Evolutionary conservation across 2,113 vertebrate species (phyloP), one percentile per base, ranked within the genome.

Genomic region (Brachypodius melanocephalos): DNA sequence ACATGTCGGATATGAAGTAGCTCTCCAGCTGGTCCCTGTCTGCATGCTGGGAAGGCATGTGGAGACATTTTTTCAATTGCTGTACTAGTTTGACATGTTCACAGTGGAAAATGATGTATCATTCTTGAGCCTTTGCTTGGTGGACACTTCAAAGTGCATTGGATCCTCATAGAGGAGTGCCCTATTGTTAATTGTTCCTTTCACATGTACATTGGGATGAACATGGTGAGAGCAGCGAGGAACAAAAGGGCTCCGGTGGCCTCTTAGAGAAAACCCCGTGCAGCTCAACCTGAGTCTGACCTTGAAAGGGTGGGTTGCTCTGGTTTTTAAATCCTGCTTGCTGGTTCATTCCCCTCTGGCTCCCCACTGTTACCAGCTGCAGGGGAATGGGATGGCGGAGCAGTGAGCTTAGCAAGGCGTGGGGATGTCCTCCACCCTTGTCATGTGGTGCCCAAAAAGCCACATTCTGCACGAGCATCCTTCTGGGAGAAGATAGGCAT

Each of bases 151-250:
- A 98, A 98, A 98, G 98, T 97, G 95, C 97, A 98, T 97, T 97
- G 96, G 97, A 97, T 97, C 96, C 96, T 97, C 86, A 36, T 94
- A 97, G 97, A 97, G 97, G 96, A 98, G 96, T 97, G 97, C 96
- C 96, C 98, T 98, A 98, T 98, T 98, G 98, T 98, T 98, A 98
- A 98, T 98, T 98, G 98, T 98, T 97, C 98, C 98, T 98, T 99
- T 98, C 97, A 98, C 96, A 97, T 97, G 95, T 98, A 98, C 98
- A 98, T 97, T 98, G 98, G 98, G 97, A 98, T 98, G 97, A 98
- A 98, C 97, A 98, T 97, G 98, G 98, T 9, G 46, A 97, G 97
- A 98, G 96, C 97, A 97, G 97, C 51, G 77, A 97, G 91, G 97
- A 97, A 98, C 98, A 99, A 98, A 98, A 92, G 97, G 94, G 85